Percentiles rank a stretch among this genome's conserved stretches.
These are phyloP conservation scores for Mesoclemmys tuberculata DNA, from an alignment of 2,113 vertebrate genomes.

Conservation along the genomic window DNA sequence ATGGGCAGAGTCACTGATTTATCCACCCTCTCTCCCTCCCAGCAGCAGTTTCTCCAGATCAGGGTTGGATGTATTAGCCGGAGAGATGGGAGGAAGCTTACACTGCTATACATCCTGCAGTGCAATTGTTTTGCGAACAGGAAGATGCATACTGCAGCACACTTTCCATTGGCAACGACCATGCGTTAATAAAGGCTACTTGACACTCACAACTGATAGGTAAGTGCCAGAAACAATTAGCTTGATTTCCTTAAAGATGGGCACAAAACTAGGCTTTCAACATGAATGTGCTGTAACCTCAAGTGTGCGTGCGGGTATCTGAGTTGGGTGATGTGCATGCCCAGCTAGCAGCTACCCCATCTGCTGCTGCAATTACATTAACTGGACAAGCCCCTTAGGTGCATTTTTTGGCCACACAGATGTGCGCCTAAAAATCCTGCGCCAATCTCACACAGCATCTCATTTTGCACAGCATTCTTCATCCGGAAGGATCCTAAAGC, in stretches of 20 bases:
- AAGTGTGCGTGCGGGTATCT: neutral
- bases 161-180: neutral
- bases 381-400: neutral
- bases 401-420: neutral
- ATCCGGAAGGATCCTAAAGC: neutral
- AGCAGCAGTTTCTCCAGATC: neutral
- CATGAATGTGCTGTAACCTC: neutral
- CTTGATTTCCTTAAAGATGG: neutral
- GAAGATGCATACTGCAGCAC: neutral
- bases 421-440: neutral
- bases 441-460: neutral
- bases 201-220: neutral
- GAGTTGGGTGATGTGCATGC: neutral
- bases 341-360: neutral
- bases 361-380: neutral
- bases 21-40: neutral
- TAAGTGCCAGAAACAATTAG: neutral
- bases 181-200: neutral
- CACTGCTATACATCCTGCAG: neutral
- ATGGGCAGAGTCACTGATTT: neutral
- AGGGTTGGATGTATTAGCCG: accelerated
- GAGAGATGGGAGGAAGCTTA: neutral
- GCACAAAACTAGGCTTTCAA: neutral
- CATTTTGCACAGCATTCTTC: neutral
- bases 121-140: neutral